Conservation (phyloP, 2,797 vertebrate species). For the Scolopax bukidnonensis region DNA sequence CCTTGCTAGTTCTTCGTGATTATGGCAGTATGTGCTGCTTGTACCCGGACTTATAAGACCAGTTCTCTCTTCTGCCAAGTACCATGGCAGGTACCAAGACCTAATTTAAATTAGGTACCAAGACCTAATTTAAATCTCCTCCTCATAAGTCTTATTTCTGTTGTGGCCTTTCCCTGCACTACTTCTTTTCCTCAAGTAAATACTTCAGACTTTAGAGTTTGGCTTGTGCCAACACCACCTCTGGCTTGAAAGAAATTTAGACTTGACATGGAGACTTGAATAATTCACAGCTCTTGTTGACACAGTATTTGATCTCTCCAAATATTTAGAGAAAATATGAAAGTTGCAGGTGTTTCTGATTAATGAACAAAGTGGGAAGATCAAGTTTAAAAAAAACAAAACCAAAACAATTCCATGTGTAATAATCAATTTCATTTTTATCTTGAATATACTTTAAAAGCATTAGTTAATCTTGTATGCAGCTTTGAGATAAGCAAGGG, state of each 20-base stretch:
- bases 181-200: not conserved
- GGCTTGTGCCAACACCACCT: not conserved
- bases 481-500: not conserved
- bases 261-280: not conserved
- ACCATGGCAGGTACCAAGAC: too few relatives aligned
- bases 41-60: accelerated
- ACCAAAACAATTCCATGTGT: not conserved
- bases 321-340: not conserved
- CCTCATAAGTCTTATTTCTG: not conserved
- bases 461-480: not conserved
- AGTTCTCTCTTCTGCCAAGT: not conserved
- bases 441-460: not conserved
- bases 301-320: not conserved
- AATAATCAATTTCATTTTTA: not conserved
- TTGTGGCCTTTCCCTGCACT: not conserved
- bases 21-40: not conserved
- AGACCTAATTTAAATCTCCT: not conserved
- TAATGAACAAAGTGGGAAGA: not conserved
- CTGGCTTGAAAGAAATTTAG: not conserved
- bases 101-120: too few relatives aligned
- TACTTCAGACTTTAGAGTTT: not conserved
- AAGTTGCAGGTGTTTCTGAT: not conserved
- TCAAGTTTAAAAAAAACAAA: not conserved
- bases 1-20: not conserved
- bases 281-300: not conserved